Evolutionary conservation across 2,888 invertebrate genomes (phyloP).

Genomic region (Caenorhabditis sp.): DNA sequence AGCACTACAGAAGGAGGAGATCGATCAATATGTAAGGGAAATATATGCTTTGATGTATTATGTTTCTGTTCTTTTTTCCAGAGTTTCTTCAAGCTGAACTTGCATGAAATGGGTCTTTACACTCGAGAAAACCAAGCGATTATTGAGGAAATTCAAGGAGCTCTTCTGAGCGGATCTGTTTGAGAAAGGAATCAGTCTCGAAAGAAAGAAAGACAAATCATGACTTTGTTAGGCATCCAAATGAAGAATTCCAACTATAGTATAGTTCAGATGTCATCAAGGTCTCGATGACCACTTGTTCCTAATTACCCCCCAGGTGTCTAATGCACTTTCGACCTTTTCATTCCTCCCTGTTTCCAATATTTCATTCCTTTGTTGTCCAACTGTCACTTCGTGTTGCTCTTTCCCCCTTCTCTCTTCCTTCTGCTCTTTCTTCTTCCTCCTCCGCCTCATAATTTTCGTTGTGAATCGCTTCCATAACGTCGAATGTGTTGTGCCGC

Average conservation of each 20-base stretch:
- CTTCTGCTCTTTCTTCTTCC: background rate
- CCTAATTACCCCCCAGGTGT: conserved; percentile 26
- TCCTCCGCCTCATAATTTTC: conserved; percentile 3
- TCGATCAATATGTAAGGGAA: conserved; percentile 52
- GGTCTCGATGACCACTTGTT: conserved; percentile 8
- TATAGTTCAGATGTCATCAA: conserved; percentile 16
- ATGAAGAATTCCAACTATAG: background rate
- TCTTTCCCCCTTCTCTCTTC: background rate
- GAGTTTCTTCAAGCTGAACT: conserved; percentile 47
- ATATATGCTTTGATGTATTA: no score
- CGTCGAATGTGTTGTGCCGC: conserved; percentile 24
- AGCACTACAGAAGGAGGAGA: conserved; percentile 45
- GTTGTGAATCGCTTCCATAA: conserved; percentile 9
- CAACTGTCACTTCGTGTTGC: no score
- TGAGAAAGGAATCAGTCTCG: conserved; percentile 4
- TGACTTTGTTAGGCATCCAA: no score
- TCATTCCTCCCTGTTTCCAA: background rate
- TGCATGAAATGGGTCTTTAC: conserved; percentile 41
- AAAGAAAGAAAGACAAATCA: no score
- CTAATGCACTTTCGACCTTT: background rate
- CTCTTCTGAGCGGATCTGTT: conserved; percentile 16
- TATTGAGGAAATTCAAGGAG: conserved; percentile 43
- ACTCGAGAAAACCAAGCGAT: conserved; percentile 21
- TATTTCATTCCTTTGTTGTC: conserved; percentile 7
- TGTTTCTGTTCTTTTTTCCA: conserved; percentile 35